Base-by-base conservation (phyloP, 2,113 vertebrate genomes). In the Limanda limanda region DNA sequence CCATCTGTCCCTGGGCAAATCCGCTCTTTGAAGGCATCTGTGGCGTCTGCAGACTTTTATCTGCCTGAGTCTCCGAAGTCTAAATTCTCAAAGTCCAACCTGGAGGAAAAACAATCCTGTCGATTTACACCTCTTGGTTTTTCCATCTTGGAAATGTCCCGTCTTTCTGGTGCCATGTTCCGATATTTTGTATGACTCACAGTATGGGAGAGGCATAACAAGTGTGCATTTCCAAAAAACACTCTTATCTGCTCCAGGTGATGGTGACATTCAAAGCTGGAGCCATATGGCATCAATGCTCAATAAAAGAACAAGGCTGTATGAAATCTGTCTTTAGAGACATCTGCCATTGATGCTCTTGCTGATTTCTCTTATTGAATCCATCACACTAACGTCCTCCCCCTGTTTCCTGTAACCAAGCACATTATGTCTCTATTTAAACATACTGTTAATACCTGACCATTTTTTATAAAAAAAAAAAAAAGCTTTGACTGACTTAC, bases 131-230 rank as follows among this genome's bases (percentile, higher is more conserved):
- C 9, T 4, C 74, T 18, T 58, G 31, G 71, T 45, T 70, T 66
- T 24, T 73, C 64, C 65, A 37, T 73, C 40, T 21, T 72, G 65
- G 59, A 73, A 61, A 78, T 55, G 14, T 35, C 1, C 4, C 56
- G 40, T n/a, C 35, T 31, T 66, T 79, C 76, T 78, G 58, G 40
- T 68, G 68, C 60, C 68, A 20, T 48, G 27, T 55, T 68, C 37
- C 25, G 62, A 25, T 60, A 31, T 66, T 79, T 31, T 1, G 66
- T 23, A 18, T 78, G 76, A 73, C 24, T 64, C 63, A 68, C 27
- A 68, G 21, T 62, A 9, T 61, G 48, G 45, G 35, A 63, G 27
- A 57, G 25, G 13, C 23, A 48, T 25, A 62, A 48, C 3, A 55
- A 60, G 23, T 20, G n/a, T 37, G 14, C 27, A 35, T 2, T 24